These are phyloP conservation scores for Propithecus coquereli DNA, from an alignment of 2,113 vertebrate genomes.

Conservation along the genomic window DNA sequence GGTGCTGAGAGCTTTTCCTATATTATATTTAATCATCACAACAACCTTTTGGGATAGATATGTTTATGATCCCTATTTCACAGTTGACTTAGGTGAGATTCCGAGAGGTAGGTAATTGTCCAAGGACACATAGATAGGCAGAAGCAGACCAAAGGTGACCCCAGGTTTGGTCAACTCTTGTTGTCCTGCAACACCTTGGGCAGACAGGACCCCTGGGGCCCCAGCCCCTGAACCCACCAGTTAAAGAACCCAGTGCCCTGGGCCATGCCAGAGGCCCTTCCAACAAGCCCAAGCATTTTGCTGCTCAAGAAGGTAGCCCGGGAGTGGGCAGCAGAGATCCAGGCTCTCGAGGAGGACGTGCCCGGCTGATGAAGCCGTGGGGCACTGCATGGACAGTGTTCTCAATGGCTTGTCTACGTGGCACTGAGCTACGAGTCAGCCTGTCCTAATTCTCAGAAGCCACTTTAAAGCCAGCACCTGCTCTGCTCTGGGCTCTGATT, in stretches of 20 bases:
- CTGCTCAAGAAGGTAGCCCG: fast-evolving
- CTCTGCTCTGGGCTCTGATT: slow-evolving; percentile 60
- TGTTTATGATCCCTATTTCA: fast-evolving
- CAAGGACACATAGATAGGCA: not conserved
- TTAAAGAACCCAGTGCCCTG: not conserved
- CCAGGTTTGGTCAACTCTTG: not conserved
- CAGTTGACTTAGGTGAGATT: not conserved
- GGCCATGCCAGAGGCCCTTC: no score
- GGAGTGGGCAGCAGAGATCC: not conserved
- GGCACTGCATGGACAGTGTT: not conserved
- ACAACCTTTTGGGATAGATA: no score
- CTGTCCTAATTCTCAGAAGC: slow-evolving; percentile 72
- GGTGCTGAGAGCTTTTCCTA: no score
- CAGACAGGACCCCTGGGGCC: not conserved
- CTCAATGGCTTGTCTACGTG: slow-evolving; percentile 36
- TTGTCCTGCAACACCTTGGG: not conserved
- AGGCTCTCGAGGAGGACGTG: not conserved
- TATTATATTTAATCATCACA: fast-evolving
- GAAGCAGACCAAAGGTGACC: not conserved
- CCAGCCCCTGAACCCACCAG: not conserved
- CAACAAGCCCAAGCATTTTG: no score
- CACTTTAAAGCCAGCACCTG: slow-evolving; percentile 66
- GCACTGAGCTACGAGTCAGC: slow-evolving; percentile 62
- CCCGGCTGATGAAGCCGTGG: not conserved
- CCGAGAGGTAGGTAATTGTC: not conserved